Conservation (phyloP, 2,888 invertebrate genomes). For the Sesamia inferens region DNA sequence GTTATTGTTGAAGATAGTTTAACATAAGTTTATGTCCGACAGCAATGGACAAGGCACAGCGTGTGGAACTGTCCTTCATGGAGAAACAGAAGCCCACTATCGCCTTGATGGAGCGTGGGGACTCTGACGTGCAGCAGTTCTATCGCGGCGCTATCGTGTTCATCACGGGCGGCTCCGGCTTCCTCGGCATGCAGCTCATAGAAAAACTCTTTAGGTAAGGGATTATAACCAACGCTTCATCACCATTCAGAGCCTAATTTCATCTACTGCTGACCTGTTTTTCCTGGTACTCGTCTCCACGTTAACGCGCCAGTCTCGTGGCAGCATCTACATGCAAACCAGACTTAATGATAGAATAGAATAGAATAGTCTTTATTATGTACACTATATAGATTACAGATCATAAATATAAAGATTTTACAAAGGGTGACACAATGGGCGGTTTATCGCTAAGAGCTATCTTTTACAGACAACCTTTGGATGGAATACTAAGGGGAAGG, state of each 20-base stretch:
- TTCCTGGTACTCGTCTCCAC: background rate
- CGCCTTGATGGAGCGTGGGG: slow-evolving; percentile 50
- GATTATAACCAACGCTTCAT: background rate
- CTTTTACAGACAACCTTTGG: no score
- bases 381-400: no score
- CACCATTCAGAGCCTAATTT: background rate
- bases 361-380: no score
- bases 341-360: no score
- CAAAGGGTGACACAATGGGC: no score
- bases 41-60: slow-evolving; percentile 49
- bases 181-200: slow-evolving; percentile 97
- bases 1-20: background rate
- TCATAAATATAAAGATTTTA: no score
- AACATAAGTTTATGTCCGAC: background rate
- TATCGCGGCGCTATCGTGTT: slow-evolving; percentile 85
- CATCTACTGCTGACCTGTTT: background rate
- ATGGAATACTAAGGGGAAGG: no score
- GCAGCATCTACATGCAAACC: no score
- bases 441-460: no score
- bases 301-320: background rate
- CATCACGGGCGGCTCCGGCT: slow-evolving; percentile 96
- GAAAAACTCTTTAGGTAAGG: slow-evolving; percentile 92
- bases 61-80: slow-evolving; percentile 10
- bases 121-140: slow-evolving; percentile 66
- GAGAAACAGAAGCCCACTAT: slow-evolving; percentile 44